These are phyloP conservation scores for Drosophila tsacasi DNA, from an alignment of 1,140 invertebrate genomes.

Conservation along the genomic window DNA sequence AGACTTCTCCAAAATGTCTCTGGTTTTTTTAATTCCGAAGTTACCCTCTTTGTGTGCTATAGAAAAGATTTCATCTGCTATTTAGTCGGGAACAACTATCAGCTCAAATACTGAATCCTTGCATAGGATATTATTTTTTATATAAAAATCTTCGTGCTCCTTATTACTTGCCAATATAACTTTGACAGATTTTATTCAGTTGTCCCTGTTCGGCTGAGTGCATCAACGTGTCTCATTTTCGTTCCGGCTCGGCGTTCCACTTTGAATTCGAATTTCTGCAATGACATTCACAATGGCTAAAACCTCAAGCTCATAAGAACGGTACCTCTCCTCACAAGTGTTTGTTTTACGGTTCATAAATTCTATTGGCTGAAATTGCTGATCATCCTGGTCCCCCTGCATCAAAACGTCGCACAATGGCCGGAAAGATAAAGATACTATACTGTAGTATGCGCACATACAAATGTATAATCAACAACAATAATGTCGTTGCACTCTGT, in stretches of 20 bases:
- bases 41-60: neutral
- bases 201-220: neutral
- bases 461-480: too few relatives aligned
- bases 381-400: neutral
- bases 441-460: too few relatives aligned
- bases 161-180: neutral
- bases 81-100: neutral
- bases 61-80: neutral
- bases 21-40: neutral
- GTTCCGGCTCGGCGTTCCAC: neutral
- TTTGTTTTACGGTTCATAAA: neutral
- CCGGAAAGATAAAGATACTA: too few relatives aligned
- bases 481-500: too few relatives aligned
- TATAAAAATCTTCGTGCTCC: neutral
- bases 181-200: neutral
- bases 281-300: neutral
- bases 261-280: neutral
- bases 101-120: neutral
- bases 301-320: neutral
- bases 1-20: too few relatives aligned
- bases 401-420: neutral
- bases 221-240: slow-evolving; percentile 9
- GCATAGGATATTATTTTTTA: neutral
- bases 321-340: neutral
- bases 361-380: neutral